Evolutionary conservation across 2,888 invertebrate species (phyloP), one percentile per base, ranked within the genome.

Genomic region (Drosophila colorata): DNA sequence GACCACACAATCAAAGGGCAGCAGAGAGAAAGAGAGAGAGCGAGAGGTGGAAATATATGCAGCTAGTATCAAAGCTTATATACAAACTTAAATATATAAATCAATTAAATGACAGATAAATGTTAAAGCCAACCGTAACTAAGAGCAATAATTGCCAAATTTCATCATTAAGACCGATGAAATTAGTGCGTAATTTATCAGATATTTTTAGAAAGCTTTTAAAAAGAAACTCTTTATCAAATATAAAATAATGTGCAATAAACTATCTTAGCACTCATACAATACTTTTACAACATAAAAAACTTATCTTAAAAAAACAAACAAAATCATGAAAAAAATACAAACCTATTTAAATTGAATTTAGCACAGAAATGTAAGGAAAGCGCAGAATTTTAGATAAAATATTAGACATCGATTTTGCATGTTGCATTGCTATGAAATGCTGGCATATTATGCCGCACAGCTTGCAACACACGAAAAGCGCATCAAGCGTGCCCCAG

Each of bases 1-100:
- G 38, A 28, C 25, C 59, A 43, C 43, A 53, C 52, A 53, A 61
- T 43, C 33, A 49, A 46, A 40, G 33, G 47, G 11, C 37, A 47
- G 47, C n/a, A 44, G 13, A 13, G 33, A 13, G 13, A 13, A 2
- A 33, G 33, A 33, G 13, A 13, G 13, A 33, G 13, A 31, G 28
- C 8, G 7, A 28, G 28, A 28, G 31, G 5, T 11, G 3, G 31
- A 3, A 11, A 31, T 31, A 31, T 11, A 2, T 11, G 52, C 37
- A 51, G n/a, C 9, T 16, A 41, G 25, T 14, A 6, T 8, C 20
- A 9, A 13, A 18, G 9, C 3, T 28, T 28, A 11, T 5, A 35
- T 16, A 48, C n/a, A 51, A 59, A 35, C 28, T 28, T 11, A 46
- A 37, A 48, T n/a, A 18, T n/a, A 58, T 38, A 43, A 47, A 47